Evolutionary conservation across 2,888 invertebrate species (phyloP), one percentile per base, ranked within the genome.

Genomic region (Horisme vitalbata): DNA sequence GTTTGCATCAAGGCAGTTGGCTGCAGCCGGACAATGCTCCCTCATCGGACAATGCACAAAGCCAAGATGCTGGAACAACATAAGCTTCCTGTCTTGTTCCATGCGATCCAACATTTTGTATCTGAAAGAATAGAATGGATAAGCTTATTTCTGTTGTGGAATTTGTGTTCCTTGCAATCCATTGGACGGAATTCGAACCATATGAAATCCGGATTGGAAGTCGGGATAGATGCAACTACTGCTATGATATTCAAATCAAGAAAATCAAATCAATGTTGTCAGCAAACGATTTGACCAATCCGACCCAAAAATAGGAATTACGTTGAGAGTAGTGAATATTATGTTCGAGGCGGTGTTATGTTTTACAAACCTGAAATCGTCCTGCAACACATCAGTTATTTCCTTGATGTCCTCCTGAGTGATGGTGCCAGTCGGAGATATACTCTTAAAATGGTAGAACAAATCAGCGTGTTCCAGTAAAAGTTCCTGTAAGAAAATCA

Each of bases 41-140:
- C 96, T 91, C 79, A 97, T 96, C 8, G 98, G 98, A 78, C 96
- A 97, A 85, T 98, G 97, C 43, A 98, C 95, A 83, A 99, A 99
- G 46, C 98, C 97, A 28, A 98, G 90, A 82, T 98, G 98, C 79
- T 98, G 97, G 69, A 98, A 96, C 50, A 99, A 90, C 93, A 99
- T 96, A 60, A 98, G 91, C 79, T 97, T 97, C 54, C 99, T 91
- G 74, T 99, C 98, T 82, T 98, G 97, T 85, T 98, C 97, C 79
- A 99, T 92, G 43, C 97, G 93, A 82, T 97, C 97, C 72, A 99
- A 90, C 80, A 97, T 95, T 84, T 97, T 97, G 86, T 97, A 99
- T 83, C 97, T 96, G 63, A 1, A 20, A 28, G 9, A 18, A 3
- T 7, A 15, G n/a, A n/a, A n/a, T n/a, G n/a, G n/a, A n/a, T n/a